phyloP scores from a whole-genome alignment of 2,113 vertebrate genomes.

The Plotosus lineatus region DNA sequence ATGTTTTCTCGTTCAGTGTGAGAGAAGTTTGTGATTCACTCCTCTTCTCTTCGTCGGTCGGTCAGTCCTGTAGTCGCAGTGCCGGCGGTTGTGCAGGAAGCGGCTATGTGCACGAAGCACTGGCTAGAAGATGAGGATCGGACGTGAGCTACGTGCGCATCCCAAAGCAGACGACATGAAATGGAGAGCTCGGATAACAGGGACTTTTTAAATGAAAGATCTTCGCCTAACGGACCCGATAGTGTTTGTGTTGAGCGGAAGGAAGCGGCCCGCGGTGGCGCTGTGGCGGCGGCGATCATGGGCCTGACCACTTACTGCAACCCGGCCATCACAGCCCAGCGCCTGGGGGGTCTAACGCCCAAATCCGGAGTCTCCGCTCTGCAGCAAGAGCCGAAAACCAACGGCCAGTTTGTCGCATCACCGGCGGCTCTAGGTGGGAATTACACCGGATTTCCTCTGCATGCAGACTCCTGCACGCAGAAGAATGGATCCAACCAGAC shows the following conservation, averaged over 20 bases:
- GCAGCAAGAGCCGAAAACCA: conserved; percentile 62
- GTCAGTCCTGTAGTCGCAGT: conserved; percentile 45
- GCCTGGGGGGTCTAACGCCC: conserved; percentile 65
- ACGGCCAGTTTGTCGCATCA: conserved; percentile 57
- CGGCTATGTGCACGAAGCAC: conserved; percentile 45
- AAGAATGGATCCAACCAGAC: conserved; percentile 47
- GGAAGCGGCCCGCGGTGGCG: conserved; percentile 44
- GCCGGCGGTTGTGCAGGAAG: conserved; percentile 52
- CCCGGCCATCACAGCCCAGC: conserved; percentile 62
- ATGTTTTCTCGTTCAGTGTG: conserved; percentile 52
- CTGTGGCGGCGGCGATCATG: conserved; percentile 65
- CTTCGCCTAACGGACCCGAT: conserved; percentile 49
- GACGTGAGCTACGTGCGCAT: conserved; percentile 75
- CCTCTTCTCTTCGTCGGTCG: too few species aligned
- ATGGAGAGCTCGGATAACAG: conserved; percentile 74
- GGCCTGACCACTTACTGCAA: conserved; percentile 65
- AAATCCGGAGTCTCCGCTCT: conserved; percentile 57
- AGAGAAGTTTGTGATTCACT: conserved; percentile 64
- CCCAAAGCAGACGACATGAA: conserved; percentile 69
- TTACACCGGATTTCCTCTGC: conserved; percentile 54
- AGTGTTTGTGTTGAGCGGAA: conserved; percentile 46
- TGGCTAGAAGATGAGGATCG: conserved; percentile 72
- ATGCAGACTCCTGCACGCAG: conserved; percentile 58
- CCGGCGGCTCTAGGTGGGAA: conserved; percentile 63
- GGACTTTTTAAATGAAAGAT: conserved; percentile 67